Base-by-base conservation (phyloP, 2,888 invertebrate genomes). In the Trichogramma evanescens region DNA sequence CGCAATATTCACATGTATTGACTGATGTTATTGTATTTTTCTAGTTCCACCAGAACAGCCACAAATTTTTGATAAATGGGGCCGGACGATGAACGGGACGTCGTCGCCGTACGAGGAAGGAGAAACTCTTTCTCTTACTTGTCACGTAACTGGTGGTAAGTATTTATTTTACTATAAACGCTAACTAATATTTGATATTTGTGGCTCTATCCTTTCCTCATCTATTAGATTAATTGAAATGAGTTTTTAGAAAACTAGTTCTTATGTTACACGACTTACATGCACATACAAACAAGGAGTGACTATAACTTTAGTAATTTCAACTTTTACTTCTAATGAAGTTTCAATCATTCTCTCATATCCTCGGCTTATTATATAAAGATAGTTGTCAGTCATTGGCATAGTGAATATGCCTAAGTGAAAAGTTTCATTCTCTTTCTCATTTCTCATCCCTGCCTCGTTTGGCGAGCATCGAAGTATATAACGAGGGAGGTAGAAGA, bases 31-130 rank as follows among this genome's bases (percentile, higher is more conserved):
- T 39, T 26, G 44, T 58, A 38, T 59, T 66, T 68, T 68, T 74
- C 66, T 88, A 93, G 93, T 93, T 72, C 91, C 93, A 66, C 93
- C 93, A 6, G 91, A 92, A 75, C 88, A 88, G 75, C 91, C 92
- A 50, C 86, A 89, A 67, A 91, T 93, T 71, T 83, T 92, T 72
- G 91, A 93, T 80, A 85, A 89, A 66, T 89, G 88, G 86, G 92
- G 93, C 54, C 86, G 89, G 67, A 86, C 88, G 76, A 83, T 93
- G 74, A 91, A 92, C 79, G 85, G 86, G 68, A 86, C 89, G 26
- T 87, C 89, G 53, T 93, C 93, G 3, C 93, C 93, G 0, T 89
- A 91, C 76, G 87, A 89, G 75, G 93, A 92, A 79, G 90, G 90
- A 4, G 91, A 91, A 71, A 91, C 91, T 72, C 87, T 93, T 66